Conservation (phyloP, 2,113 vertebrate species). For the Macaca nemestrina region DNA sequence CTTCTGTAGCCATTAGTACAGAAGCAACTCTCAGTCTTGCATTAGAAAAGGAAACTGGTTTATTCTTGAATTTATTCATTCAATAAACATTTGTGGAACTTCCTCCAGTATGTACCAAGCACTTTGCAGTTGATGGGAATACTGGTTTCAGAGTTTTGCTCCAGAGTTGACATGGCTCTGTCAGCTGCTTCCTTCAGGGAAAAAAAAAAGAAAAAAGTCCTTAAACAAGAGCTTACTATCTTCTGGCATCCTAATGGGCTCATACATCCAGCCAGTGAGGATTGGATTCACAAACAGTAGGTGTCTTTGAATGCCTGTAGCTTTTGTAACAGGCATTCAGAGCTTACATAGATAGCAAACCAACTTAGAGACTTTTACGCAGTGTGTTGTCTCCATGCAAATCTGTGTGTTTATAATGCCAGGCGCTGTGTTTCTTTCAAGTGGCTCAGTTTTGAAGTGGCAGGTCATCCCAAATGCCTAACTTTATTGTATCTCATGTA, state of each 20-base stretch:
- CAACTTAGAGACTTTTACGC: slow-evolving; percentile 12
- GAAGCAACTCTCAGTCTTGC: slow-evolving; percentile 6
- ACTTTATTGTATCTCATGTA: background rate
- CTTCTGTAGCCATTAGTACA: background rate
- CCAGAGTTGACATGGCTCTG: slow-evolving; percentile 44
- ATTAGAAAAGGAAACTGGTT: slow-evolving; percentile 49
- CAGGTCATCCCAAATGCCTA: slow-evolving; percentile 20
- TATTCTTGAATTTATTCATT: slow-evolving; percentile 29
- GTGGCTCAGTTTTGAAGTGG: slow-evolving; percentile 10
- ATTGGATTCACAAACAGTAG: slow-evolving; percentile 56
- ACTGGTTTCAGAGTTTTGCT: slow-evolving; percentile 45
- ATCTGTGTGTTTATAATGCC: background rate
- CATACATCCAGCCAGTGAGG: slow-evolving; percentile 33
- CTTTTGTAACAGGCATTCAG: slow-evolving; percentile 47
- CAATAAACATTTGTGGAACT: slow-evolving; percentile 17
- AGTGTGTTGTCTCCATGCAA: slow-evolving; percentile 29
- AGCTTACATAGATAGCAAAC: slow-evolving; percentile 2
- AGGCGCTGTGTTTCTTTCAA: slow-evolving; percentile 3
- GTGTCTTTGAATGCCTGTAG: slow-evolving; percentile 57
- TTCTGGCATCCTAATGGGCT: background rate
- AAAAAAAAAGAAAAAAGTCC: slow-evolving; percentile 11
- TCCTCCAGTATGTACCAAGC: slow-evolving; percentile 52
- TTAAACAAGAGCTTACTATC: slow-evolving; percentile 67
- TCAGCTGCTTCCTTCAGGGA: slow-evolving; percentile 57
- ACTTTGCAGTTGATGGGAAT: slow-evolving; percentile 53